Percentiles rank a stretch among this genome's conserved stretches.
Evolutionary conservation across 2,113 vertebrate genomes (phyloP).

Genomic region (pig (Sus scrofa)): T2T-Sscrofa CM000827.6:101332501-101333000

Average conservation of each 20-base stretch:
- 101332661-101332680: no score
- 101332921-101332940: not conserved
- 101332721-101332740: not conserved
- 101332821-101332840: not conserved
- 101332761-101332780: constrained; percentile 14
- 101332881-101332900: not conserved
- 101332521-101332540: no score
- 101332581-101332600: no score
- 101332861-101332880: not conserved
- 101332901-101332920: not conserved
- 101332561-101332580: no score
- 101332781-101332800: not conserved
- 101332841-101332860: not conserved
- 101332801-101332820: not conserved
- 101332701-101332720: not conserved
- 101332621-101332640: no score
- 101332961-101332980: not conserved
- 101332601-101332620: no score
- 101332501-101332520: no score
- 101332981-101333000: not conserved
- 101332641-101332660: no score
- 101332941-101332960: not conserved
- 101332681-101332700: no score
- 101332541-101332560: no score
- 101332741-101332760: not conserved